phyloP scores from a whole-genome alignment of 2,888 invertebrate species.

The Noctua fimbriata region DNA sequence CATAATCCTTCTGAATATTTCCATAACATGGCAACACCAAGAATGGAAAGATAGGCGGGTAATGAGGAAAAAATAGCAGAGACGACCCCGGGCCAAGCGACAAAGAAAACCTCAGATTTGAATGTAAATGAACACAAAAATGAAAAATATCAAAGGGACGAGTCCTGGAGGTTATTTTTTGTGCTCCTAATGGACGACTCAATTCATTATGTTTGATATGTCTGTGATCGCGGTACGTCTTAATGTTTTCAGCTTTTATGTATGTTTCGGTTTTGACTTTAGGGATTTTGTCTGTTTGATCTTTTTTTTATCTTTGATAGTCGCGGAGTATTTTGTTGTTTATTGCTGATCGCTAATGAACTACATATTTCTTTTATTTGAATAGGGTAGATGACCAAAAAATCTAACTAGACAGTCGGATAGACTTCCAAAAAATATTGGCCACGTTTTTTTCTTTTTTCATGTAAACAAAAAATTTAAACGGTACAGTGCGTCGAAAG shows the following conservation, averaged over 20 bases:
- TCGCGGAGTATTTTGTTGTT: neutral
- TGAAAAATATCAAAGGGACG: constrained; percentile 64
- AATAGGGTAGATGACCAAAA: too few relatives aligned
- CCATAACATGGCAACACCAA: constrained; percentile 17
- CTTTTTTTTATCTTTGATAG: constrained; percentile 18
- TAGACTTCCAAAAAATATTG: too few relatives aligned
- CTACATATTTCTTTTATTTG: neutral
- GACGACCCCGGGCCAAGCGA: constrained; percentile 54
- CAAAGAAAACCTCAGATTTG: constrained; percentile 65
- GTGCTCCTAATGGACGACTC: constrained; percentile 51
- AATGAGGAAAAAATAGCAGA: constrained; percentile 61
- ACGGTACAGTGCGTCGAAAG: too few relatives aligned
- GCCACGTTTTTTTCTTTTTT: too few relatives aligned
- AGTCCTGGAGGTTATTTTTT: constrained; percentile 31
- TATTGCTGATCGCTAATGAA: neutral
- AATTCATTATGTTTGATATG: constrained; percentile 59
- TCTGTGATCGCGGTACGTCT: constrained; percentile 36
- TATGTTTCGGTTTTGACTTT: constrained; percentile 13
- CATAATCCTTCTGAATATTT: constrained; percentile 23
- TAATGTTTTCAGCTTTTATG: constrained; percentile 34
- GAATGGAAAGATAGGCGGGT: constrained; percentile 53
- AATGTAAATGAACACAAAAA: constrained; percentile 68
- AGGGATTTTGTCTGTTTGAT: constrained; percentile 7
- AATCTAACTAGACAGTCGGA: too few relatives aligned
- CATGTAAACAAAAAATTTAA: too few relatives aligned